Evolutionary conservation across 2,888 invertebrate genomes (phyloP), one percentile per base, ranked within the genome.

Genomic region (Polylopha cassiicola): DNA sequence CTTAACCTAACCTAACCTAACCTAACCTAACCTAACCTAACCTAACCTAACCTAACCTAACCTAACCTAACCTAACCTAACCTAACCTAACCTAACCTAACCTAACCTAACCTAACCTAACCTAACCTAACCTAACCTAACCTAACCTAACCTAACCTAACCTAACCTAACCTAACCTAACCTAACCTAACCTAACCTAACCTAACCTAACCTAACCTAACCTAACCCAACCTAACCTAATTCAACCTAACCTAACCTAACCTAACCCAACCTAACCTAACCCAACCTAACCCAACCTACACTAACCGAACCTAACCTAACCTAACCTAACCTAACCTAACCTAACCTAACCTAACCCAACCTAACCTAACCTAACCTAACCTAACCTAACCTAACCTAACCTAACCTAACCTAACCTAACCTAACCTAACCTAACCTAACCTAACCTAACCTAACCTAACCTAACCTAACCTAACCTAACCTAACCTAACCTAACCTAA

Each of bases 251-350:
- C 43, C 34, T 34, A 43, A 16, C 32, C 23, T 28, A 28, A 21
- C 43, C 38, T 38, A 43, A 37, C 43, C 38, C 33, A 36, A 28
- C 43, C 34, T 34, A 44, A 33, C 43, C 34, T 34, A 44, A 30
- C 39, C 23, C 28, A 39, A 30, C 39, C 36, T 33, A 43, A 38
- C 43, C 38, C 34, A 43, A 33, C 43, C 38, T 38, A 43, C 29
- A 38, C 33, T 33, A 38, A 37, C 42, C 37, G 31, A 42, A 37
- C 42, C 37, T 37, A 43, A 37, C 43, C 38, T 29, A 43, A 43
- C 43, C 43, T 38, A 38, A 43, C 43, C 33, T 34, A 38, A 34
- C 38, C 38, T 30, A 43, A 38, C 43, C 38, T 38, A 43, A 43
- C 43, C 37, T 37, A 37, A 37, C 43, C 37, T 32, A 37, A 41